Base-by-base conservation (phyloP, 64 coral and sea anemone genomes). In the Stylophora pistillata region DNA sequence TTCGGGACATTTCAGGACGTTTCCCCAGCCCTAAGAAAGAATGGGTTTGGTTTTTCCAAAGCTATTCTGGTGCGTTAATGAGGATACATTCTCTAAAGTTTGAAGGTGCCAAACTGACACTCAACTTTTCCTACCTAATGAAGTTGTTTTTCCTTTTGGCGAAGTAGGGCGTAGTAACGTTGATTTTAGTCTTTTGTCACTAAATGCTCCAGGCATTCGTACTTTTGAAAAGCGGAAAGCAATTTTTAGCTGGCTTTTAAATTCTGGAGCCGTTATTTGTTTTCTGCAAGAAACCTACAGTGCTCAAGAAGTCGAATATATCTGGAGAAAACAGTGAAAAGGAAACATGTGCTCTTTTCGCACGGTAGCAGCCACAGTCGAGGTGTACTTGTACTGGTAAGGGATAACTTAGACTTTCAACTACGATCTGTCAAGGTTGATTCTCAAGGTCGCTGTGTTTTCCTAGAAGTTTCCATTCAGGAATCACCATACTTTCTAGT, bases 311-410 rank as follows among this genome's bases (percentile, higher is more conserved):
- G 37, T 56, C 10, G 72, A 87, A 87, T 75, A 87, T 55, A 74
- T 56, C n/a, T 75, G 71, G 85, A n/a, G 52, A 31, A 52, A 87
- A 47, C 71, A 61, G 26, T 78, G 59, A 29, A 85, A 66, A 65
- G 89, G 81, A 23, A 68, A 91, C n/a, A 20, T 3, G 52, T 91
- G 57, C 69, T 56, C 53, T 74, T 76, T 37, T 75, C 54, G 10
- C 89, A 91, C 30, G 89, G 89, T 23, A 78, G 79, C 17, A 76
- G 73, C 60, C 81, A 91, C 64, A 71, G 73, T 31, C 77, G 74
- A 74, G 81, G 72, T 13, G 56, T 81, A 20, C 72, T 91, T 56
- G 72, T 91, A 32, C 59, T 91, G 9, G 61, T 71, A 37, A 74
- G 76, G 53, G 58, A 74, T 58, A 28, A 72, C 20, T 41, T 89